These are phyloP conservation scores for Bombyx mandarina DNA, from an alignment of 1,140 invertebrate genomes.

Conservation along the genomic window DNA sequence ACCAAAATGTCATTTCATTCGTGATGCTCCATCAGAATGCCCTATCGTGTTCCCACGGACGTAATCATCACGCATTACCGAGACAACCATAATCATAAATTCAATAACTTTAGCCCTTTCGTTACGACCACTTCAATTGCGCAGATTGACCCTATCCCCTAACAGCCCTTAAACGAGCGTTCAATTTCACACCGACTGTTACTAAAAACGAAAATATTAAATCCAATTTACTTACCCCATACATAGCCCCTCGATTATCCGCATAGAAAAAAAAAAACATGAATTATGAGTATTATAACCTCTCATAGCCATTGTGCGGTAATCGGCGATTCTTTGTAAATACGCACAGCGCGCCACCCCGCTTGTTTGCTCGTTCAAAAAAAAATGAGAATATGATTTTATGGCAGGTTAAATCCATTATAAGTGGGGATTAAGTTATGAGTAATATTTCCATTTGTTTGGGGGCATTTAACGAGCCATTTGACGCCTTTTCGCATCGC, in stretches of 20 bases:
- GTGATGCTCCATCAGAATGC: too few species aligned
- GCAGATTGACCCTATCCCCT: conserved; percentile 50
- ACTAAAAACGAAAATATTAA: conserved; percentile 65
- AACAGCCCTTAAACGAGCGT: conserved; percentile 52
- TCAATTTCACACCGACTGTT: conserved; percentile 66
- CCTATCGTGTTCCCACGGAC: too few species aligned
- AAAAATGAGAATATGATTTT: conserved; percentile 59
- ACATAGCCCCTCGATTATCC: conserved; percentile 53
- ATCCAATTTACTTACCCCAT: conserved; percentile 64
- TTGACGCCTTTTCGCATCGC: conserved; percentile 57
- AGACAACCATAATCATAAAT: too few species aligned
- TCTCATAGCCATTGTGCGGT: conserved; percentile 49
- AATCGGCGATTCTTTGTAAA: conserved; percentile 51
- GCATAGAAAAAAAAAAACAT: conserved; percentile 43
- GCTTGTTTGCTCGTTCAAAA: conserved; percentile 43
- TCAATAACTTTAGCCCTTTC: conserved; percentile 7
- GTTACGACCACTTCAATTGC: conserved; percentile 22
- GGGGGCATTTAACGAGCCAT: conserved; percentile 60
- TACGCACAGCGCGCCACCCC: conserved; percentile 38
- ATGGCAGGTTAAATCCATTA: conserved; percentile 69
- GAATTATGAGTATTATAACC: conserved; percentile 66
- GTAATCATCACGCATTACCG: too few species aligned
- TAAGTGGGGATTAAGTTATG: conserved; percentile 66
- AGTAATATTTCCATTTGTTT: conserved; percentile 63
- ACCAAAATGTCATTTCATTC: too few species aligned